Base-by-base conservation (phyloP, 2,113 vertebrate genomes). In the Corythoichthys haematopterus region DNA sequence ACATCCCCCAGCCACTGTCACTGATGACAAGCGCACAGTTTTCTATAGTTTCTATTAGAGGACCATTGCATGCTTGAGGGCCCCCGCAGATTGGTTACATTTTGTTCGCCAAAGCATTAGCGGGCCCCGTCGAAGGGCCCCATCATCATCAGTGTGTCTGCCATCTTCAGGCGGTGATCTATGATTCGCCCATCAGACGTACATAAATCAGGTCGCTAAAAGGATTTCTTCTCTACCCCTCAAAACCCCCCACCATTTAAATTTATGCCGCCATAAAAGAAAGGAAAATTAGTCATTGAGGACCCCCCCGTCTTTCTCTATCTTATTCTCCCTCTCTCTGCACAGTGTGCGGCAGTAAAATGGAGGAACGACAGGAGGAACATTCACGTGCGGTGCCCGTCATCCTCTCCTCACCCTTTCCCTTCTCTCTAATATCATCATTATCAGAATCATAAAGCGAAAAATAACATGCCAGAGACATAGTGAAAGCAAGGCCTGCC, bases 1-100 rank as follows among this genome's bases (percentile, higher is more conserved):
- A 63, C 53, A 71, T 61, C 65, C 78, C 65, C 68, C 70, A 13
- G 33, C 43, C 43, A 63, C 72, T 43, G 40, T 77, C 75, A 77
- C 64, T 79, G 79, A 82, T 84, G 88, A 89, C 90, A 91, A 87
- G 80, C 89, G 84, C 85, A 89, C 84, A 88, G 89, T 93, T 93
- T 89, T 87, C 88, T 84, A 85, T 90, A 90, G 84, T 91, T 93
- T 92, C 91, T 92, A 92, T 93, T 92, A 92, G 84, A 82, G 84
- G 79, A 86, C 90, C 89, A 90, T 90, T 91, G 91, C 91, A 93
- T 91, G 92, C 91, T 92, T 91, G 92, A 93, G 85, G 90, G 89
- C 90, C 83, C 84, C 86, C 89, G 85, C 85, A 93, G 91, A 93
- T 93, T 93, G 91, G 92, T 92, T 93, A 93, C 91, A 92, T 93